These are phyloP conservation scores for Charina bottae DNA, from an alignment of 2,113 vertebrate species.

Conservation along the genomic window DNA sequence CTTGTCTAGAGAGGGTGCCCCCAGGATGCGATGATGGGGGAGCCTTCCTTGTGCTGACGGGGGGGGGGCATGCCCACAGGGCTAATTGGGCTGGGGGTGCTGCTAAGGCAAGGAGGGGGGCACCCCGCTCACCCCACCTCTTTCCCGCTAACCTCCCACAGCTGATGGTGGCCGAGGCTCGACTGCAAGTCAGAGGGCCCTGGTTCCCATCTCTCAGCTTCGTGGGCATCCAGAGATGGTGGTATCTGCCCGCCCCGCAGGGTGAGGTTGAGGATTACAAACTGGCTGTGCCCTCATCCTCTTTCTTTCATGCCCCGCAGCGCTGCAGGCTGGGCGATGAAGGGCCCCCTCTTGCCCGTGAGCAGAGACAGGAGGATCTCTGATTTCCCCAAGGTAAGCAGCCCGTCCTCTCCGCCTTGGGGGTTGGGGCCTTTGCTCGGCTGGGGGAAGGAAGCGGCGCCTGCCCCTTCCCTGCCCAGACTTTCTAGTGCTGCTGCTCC, in stretches of 20 bases:
- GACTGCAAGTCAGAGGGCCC: too few species aligned
- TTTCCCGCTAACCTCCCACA: neutral
- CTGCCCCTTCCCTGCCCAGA: neutral
- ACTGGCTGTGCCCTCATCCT: neutral
- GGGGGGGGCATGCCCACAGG: too few species aligned
- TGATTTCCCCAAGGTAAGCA: conserved; percentile 84
- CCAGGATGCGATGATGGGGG: too few species aligned
- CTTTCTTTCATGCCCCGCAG: conserved; percentile 17
- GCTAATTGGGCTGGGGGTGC: too few species aligned
- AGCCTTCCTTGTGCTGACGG: too few species aligned
- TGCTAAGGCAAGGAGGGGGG: too few species aligned
- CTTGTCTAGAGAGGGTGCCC: too few species aligned
- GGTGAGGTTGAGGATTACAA: neutral
- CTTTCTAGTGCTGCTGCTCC: neutral
- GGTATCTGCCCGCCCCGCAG: neutral
- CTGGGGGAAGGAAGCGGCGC: neutral
- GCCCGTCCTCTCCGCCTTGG: neutral
- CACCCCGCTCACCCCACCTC: fast-evolving
- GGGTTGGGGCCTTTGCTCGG: neutral
- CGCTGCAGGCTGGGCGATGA: conserved; percentile 63
- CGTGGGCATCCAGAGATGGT: neutral
- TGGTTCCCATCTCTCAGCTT: neutral
- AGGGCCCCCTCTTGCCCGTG: conserved; percentile 71
- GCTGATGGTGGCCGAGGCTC: too few species aligned
- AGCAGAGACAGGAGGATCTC: conserved; percentile 81